These are phyloP conservation scores for Himalopsyche kuldschensis DNA, from an alignment of 2,888 invertebrate species.

Conservation along the genomic window DNA sequence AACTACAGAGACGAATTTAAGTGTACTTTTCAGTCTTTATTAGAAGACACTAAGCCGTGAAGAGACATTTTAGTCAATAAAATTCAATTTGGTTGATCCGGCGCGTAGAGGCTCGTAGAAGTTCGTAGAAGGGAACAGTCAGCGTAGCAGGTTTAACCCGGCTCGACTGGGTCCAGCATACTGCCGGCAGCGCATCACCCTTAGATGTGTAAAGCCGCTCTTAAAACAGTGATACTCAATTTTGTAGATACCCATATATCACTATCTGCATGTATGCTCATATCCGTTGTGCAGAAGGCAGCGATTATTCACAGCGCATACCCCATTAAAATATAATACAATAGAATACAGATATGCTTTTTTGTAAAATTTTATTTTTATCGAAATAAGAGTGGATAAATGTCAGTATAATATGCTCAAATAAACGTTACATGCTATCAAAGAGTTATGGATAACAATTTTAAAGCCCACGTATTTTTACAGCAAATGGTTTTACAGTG, in stretches of 20 bases:
- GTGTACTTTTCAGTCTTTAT: conserved; percentile 19
- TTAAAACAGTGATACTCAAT: conserved; percentile 28
- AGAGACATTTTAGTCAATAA: conserved; percentile 33
- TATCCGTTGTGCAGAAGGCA: not conserved
- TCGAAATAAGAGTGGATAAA: too few species aligned
- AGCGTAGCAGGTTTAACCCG: conserved; percentile 18
- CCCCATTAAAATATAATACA: too few species aligned
- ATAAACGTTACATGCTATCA: too few species aligned
- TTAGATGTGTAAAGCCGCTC: conserved; percentile 15
- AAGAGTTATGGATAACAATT: too few species aligned
- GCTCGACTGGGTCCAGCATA: conserved; percentile 24
- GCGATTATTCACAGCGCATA: not conserved
- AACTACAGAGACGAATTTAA: not conserved
- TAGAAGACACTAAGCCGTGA: not conserved
- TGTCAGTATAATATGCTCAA: too few species aligned
- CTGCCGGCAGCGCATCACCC: conserved; percentile 23
- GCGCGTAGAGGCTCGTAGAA: conserved; percentile 13
- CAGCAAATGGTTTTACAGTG: too few species aligned
- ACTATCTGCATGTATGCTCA: not conserved
- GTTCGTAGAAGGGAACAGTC: conserved; percentile 22
- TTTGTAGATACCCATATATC: not conserved
- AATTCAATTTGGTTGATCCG: conserved; percentile 32
- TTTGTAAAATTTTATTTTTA: too few species aligned
- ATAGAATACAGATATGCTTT: too few species aligned
- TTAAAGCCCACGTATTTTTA: too few species aligned